These are phyloP conservation scores for Zygaena filipendulae DNA, from an alignment of 2,888 invertebrate genomes.

Conservation along the genomic window DNA sequence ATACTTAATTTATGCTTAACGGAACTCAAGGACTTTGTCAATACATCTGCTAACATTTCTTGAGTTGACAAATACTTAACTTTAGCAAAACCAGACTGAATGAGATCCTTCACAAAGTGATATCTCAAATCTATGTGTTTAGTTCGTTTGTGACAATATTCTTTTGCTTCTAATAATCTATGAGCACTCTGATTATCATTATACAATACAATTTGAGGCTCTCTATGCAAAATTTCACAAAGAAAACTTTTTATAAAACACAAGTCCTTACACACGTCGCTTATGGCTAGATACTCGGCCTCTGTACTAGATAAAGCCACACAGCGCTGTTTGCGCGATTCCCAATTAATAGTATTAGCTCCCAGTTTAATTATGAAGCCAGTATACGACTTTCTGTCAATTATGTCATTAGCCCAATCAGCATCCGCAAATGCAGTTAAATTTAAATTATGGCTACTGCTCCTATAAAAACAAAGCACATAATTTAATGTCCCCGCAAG, in stretches of 20 bases:
- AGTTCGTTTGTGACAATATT: slow-evolving; percentile 9
- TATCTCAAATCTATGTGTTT: slow-evolving; percentile 12
- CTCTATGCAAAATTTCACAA: no score
- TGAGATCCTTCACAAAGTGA: no score
- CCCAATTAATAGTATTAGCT: slow-evolving; percentile 10
- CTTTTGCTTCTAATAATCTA: slow-evolving; percentile 2
- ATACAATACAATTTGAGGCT: slow-evolving; percentile 3
- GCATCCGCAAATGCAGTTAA: slow-evolving; percentile 10
- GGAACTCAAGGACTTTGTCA: slow-evolving; percentile 7
- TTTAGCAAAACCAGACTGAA: no score
- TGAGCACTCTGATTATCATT: slow-evolving; percentile 7
- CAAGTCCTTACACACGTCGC: slow-evolving; percentile 12
- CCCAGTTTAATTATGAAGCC: slow-evolving; percentile 15
- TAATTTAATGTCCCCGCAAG: slow-evolving; percentile 11
- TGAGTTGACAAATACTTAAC: no score
- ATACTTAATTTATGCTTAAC: no score
- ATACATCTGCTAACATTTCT: slow-evolving; percentile 8
- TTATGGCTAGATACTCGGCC: slow-evolving; percentile 16
- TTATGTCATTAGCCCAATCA: slow-evolving; percentile 13
- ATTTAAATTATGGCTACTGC: slow-evolving; percentile 1
- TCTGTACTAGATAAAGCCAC: slow-evolving; percentile 17
- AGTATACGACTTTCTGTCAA: slow-evolving; percentile 16
- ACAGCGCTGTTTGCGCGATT: slow-evolving; percentile 14
- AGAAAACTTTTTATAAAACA: no score
- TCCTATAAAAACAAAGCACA: slow-evolving; percentile 8